Conservation (phyloP, 2,113 vertebrate genomes). For the Struthio camelus region DNA sequence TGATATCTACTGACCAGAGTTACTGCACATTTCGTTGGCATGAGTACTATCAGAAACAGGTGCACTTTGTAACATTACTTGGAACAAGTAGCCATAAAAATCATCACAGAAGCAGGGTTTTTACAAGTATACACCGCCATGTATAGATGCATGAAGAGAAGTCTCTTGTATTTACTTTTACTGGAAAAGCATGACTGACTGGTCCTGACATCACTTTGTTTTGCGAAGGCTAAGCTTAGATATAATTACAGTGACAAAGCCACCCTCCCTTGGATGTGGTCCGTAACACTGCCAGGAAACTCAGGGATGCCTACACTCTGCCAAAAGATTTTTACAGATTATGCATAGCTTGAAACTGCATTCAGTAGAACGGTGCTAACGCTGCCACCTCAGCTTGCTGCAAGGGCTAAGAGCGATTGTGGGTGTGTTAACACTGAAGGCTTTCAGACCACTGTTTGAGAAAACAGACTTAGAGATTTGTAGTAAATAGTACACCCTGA, state of each 20-base stretch:
- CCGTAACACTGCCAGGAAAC: conserved; percentile 35
- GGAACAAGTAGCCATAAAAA: not conserved
- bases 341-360: not conserved
- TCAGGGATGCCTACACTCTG: conserved; percentile 1
- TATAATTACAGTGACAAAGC: conserved; percentile 51
- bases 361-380: not conserved
- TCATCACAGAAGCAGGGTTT: not conserved
- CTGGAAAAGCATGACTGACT: conserved; percentile 32
- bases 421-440: not conserved
- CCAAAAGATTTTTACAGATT: conserved; percentile 17
- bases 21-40: not conserved
- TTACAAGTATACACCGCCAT: not conserved
- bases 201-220: conserved; percentile 55
- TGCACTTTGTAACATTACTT: not conserved
- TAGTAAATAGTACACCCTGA: not conserved
- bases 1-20: not conserved
- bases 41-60: not conserved
- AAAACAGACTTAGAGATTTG: not conserved
- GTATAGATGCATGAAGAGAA: not conserved
- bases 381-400: not conserved
- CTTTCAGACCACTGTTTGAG: not conserved
- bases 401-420: not conserved
- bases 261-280: conserved; percentile 21
- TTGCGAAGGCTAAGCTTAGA: conserved; percentile 40
- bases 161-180: not conserved